Percentiles rank a stretch among this genome's conserved stretches.
phyloP scores from a whole-genome alignment of 2,888 invertebrate genomes.

The Lottia scabra region DNA sequence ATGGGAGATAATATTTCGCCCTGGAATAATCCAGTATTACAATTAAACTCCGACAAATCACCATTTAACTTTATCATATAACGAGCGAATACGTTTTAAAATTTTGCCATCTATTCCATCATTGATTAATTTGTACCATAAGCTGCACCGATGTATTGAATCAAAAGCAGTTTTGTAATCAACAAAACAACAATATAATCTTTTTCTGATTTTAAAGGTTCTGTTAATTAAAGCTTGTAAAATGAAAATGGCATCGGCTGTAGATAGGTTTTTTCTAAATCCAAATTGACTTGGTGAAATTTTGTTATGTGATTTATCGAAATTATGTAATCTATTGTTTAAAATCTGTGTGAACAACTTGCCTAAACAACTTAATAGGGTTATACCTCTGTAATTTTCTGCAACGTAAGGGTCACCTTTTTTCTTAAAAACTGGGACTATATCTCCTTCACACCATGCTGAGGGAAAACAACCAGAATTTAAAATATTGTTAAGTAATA shows the following conservation, averaged over 20 bases:
- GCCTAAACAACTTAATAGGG: too few relatives aligned
- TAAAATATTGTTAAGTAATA: too few relatives aligned
- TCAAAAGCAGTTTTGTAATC: conserved; percentile 28
- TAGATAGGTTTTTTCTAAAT: conserved; percentile 19
- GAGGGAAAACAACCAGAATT: too few relatives aligned
- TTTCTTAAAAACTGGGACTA: too few relatives aligned
- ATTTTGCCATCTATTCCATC: conserved; percentile 9
- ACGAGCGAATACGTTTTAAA: conserved; percentile 2
- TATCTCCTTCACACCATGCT: too few relatives aligned
- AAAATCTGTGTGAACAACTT: too few relatives aligned
- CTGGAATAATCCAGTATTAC: background rate
- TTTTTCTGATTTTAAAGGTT: conserved; percentile 13
- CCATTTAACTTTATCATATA: conserved; percentile 4
- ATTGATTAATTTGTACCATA: conserved; percentile 18
- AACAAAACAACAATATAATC: conserved; percentile 23
- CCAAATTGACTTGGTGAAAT: conserved; percentile 16
- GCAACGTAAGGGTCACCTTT: too few relatives aligned
- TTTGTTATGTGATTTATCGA: too few relatives aligned
- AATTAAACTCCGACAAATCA: conserved; percentile 5
- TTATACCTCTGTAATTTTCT: too few relatives aligned
- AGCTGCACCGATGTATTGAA: conserved; percentile 8
- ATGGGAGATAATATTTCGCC: background rate
- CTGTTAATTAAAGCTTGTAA: conserved; percentile 18
- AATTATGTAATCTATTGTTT: too few relatives aligned
- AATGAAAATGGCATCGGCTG: conserved; percentile 27